phyloP scores from a whole-genome alignment of 2,113 vertebrate genomes.

The chimpanzee (Pan troglodytes) region NHGRI_mPanTro3-v2.1_pri NC_086015.1:156285001-156285500 shows the following conservation, averaged over 20 bases:
- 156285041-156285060: not conserved
- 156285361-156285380: not conserved
- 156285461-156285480: not conserved
- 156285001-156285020: not conserved
- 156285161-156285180: not conserved
- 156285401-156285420: not conserved
- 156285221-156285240: not conserved
- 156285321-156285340: not conserved
- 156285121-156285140: not conserved
- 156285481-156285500: not conserved
- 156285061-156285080: not conserved
- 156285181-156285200: not conserved
- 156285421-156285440: not conserved
- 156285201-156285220: not conserved
- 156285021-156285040: not conserved
- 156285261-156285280: not conserved
- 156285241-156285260: not conserved
- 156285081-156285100: not conserved
- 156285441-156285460: not conserved
- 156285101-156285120: not conserved
- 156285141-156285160: not conserved
- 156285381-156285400: not conserved
- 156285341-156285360: no score
- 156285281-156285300: not conserved
- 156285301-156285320: not conserved